A percentile compares a stretch with the other conserved stretches of the same genome.
Conservation (phyloP, 2,113 vertebrate genomes). For the Hipposideros armiger region DNA sequence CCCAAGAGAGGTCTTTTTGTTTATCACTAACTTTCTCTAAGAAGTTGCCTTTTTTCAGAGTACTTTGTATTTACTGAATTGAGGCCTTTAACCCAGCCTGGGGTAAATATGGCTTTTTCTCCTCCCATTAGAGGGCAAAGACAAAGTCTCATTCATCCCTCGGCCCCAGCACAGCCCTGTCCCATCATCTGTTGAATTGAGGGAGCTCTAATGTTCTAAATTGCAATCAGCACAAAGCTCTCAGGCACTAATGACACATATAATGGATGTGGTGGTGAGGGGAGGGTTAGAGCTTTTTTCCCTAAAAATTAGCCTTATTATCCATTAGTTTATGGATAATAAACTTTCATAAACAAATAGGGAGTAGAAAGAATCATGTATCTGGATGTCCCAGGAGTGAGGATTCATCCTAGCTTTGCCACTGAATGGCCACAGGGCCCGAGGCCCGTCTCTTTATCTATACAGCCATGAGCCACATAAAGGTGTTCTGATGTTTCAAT, state of each 20-base stretch:
- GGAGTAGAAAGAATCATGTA: background rate
- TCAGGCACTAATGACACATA: background rate
- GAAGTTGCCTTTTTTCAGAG: background rate
- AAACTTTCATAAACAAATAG: background rate
- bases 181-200: background rate
- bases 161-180: background rate
- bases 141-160: background rate
- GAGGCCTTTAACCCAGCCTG: background rate
- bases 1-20: background rate
- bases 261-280: too few relatives aligned
- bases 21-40: background rate
- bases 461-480: background rate
- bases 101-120: background rate
- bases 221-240: background rate
- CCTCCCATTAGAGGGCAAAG: background rate
- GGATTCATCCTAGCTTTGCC: background rate
- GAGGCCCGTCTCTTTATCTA: background rate
- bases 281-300: background rate
- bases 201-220: background rate
- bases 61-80: background rate
- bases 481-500: background rate
- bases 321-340: background rate
- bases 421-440: background rate
- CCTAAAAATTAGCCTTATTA: constrained; percentile 15
- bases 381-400: background rate